These are phyloP conservation scores for Drosophila arizonae DNA, from an alignment of 1,140 invertebrate species.

Conservation along the genomic window DNA sequence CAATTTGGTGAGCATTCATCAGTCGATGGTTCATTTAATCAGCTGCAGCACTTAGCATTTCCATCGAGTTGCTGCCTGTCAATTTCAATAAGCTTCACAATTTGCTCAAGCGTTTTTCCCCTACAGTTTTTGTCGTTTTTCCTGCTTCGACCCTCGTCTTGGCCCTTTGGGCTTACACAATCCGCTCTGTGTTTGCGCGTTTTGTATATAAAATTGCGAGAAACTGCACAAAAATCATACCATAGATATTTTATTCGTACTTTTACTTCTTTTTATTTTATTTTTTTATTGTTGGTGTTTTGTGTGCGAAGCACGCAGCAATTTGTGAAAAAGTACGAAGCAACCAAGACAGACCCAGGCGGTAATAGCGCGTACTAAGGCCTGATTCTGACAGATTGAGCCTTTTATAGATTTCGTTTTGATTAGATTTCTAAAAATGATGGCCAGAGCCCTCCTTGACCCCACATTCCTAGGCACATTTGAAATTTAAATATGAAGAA, in stretches of 20 bases:
- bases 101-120: constrained; percentile 27
- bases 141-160: not conserved
- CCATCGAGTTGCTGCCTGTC: constrained; percentile 42
- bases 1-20: too few species aligned
- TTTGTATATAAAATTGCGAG: constrained; percentile 37
- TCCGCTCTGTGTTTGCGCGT: constrained; percentile 10
- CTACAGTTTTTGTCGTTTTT: constrained; percentile 4
- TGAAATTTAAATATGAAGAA: too few species aligned
- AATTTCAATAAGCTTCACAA: constrained; percentile 61
- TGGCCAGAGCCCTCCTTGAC: not conserved
- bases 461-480: too few species aligned
- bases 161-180: constrained; percentile 11
- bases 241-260: not conserved
- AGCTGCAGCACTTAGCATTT: constrained; percentile 45
- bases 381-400: constrained; percentile 9
- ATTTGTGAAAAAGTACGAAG: not conserved
- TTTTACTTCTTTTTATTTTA: constrained; percentile 8
- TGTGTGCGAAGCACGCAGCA: constrained; percentile 4
- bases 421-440: constrained; percentile 17
- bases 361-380: constrained; percentile 5
- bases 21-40: not conserved
- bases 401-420: constrained; percentile 28
- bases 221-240: constrained; percentile 27
- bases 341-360: not conserved
- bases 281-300: constrained; percentile 19